These are phyloP conservation scores for Scomber japonicus DNA, from an alignment of 2,113 vertebrate species.

Conservation along the genomic window DNA sequence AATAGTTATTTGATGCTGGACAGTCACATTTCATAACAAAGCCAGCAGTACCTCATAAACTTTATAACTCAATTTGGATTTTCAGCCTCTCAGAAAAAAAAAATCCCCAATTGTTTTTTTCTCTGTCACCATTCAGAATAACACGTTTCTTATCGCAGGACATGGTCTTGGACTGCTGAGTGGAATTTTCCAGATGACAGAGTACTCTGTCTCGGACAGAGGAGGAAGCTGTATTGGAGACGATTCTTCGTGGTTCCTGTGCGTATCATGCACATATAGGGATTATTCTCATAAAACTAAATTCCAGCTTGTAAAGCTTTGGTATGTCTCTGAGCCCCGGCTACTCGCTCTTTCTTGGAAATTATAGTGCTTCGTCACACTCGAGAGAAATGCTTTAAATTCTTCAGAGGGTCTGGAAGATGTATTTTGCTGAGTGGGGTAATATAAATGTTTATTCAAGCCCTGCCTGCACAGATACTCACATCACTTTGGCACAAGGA, in stretches of 20 bases:
- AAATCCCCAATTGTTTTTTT: conserved; percentile 40
- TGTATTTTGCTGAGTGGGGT: conserved; percentile 74
- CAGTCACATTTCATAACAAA: conserved; percentile 13
- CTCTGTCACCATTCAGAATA: conserved; percentile 54
- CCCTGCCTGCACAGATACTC: conserved; percentile 40
- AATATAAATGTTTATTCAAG: conserved; percentile 76
- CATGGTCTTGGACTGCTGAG: conserved; percentile 60
- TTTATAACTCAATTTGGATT: conserved; percentile 31
- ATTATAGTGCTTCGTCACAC: conserved; percentile 68
- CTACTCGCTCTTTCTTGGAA: conserved; percentile 61
- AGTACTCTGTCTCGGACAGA: conserved; percentile 39
- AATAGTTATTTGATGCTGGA: not conserved
- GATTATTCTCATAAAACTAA: conserved; percentile 68
- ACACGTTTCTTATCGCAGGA: conserved; percentile 71
- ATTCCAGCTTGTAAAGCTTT: conserved; percentile 66
- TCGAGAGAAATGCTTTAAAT: conserved; percentile 65
- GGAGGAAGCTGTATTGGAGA: conserved; percentile 47
- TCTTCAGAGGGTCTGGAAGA: conserved; percentile 63
- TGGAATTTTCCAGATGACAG: conserved; percentile 78
- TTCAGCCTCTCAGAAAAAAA: conserved; percentile 37
- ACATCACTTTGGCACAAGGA: conserved; percentile 17
- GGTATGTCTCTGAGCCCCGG: conserved; percentile 60
- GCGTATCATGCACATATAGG: conserved; percentile 66
- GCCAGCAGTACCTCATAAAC: conserved; percentile 10
- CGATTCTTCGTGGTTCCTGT: conserved; percentile 33